phyloP scores from a whole-genome alignment of 1,140 invertebrate genomes.

The Aporrectodea caliginosa region DNA sequence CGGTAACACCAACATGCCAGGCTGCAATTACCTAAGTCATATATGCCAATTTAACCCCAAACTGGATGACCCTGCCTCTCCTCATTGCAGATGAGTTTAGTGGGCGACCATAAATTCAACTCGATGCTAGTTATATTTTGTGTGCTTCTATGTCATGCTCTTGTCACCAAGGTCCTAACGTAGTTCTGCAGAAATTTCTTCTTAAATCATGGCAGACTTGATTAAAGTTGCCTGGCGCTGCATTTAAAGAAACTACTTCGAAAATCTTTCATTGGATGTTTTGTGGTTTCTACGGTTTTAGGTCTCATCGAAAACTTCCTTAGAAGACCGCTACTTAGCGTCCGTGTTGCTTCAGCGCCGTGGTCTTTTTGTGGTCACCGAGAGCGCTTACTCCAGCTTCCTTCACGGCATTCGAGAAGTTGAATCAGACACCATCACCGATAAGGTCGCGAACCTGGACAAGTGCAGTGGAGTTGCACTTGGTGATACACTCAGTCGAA shows the following conservation, averaged over 20 bases:
- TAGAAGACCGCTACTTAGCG: slow-evolving; percentile 53
- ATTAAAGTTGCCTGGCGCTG: background rate
- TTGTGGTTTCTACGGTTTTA: background rate
- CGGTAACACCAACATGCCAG: too few species aligned
- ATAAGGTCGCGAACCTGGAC: slow-evolving; percentile 66
- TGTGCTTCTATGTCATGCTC: background rate
- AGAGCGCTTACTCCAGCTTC: slow-evolving; percentile 77
- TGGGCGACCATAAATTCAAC: background rate
- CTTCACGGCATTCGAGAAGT: slow-evolving; percentile 84
- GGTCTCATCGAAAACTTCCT: slow-evolving; percentile 30
- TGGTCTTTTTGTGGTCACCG: slow-evolving; percentile 80
- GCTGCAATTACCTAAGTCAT: too few species aligned
- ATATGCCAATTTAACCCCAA: too few species aligned
- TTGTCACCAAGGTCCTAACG: background rate
- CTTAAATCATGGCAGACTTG: background rate
- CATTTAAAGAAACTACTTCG: background rate
- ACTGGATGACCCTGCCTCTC: too few species aligned
- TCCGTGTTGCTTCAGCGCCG: slow-evolving; percentile 76
- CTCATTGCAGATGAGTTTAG: too few species aligned
- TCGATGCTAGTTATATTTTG: background rate
- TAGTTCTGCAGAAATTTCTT: background rate
- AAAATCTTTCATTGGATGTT: background rate
- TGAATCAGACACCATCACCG: slow-evolving; percentile 66
- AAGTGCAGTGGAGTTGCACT: slow-evolving; percentile 36
- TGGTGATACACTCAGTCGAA: slow-evolving; percentile 60